phyloP scores from a whole-genome alignment of 2,888 invertebrate species.

The Ophion ellenae region DNA sequence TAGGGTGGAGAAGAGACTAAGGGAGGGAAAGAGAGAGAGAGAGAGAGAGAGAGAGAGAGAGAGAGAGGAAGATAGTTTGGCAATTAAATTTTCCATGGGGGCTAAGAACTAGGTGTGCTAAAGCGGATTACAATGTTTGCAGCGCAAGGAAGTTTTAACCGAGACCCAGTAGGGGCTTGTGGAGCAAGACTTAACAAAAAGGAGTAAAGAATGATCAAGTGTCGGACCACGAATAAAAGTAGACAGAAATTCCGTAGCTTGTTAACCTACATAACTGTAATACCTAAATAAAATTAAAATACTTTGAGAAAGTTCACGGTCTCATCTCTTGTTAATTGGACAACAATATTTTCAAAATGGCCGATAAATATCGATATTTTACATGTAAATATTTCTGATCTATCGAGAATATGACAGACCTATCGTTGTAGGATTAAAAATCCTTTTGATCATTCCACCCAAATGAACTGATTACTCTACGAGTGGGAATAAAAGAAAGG shows the following conservation, averaged over 20 bases:
- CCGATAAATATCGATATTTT: too few relatives aligned
- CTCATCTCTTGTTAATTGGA: too few relatives aligned
- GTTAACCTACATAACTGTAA: not conserved
- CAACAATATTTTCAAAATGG: too few relatives aligned
- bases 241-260: not conserved
- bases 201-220: not conserved
- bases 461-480: too few relatives aligned
- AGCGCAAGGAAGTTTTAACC: slow-evolving; percentile 9
- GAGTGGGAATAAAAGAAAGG: too few relatives aligned
- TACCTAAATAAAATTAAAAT: too few relatives aligned
- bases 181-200: not conserved
- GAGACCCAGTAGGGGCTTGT: not conserved
- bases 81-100: slow-evolving; percentile 53
- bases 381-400: too few relatives aligned
- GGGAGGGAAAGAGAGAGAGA: not conserved
- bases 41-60: not conserved
- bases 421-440: too few relatives aligned
- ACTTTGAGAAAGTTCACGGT: too few relatives aligned
- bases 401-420: too few relatives aligned
- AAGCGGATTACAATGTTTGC: slow-evolving; percentile 44
- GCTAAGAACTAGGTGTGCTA: slow-evolving; percentile 6
- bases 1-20: slow-evolving; percentile 35
- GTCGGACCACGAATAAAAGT: not conserved
- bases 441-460: too few relatives aligned
- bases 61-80: slow-evolving; percentile 9